Evolutionary conservation across 2,113 vertebrate species (phyloP), one percentile per base, ranked within the genome.

Genomic region (Aspidoscelis tigris): DNA sequence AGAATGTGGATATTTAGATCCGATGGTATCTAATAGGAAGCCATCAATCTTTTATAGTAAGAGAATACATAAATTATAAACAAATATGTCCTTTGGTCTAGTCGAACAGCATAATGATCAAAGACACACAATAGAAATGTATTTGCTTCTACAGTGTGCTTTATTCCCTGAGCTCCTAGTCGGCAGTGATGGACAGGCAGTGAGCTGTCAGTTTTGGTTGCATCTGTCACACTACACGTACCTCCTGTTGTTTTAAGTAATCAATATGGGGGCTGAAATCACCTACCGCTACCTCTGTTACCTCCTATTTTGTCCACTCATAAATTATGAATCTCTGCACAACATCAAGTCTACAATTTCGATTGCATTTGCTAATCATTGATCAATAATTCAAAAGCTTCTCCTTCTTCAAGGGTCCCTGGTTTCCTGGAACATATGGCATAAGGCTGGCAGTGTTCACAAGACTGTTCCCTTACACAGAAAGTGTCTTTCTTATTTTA

Each of bases 281-380:
- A 98, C 97, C 98, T 97, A 96, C 96, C 94, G 95, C 96, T 96
- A 95, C 97, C 96, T 97, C 96, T 94, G 96, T 96, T 96, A 96
- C 97, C 96, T 97, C 96, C 97, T 98, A 96, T 98, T 99, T 99
- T 99, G 98, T 99, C 97, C 96, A 95, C 92, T 97, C 96, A 97
- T 99, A 96, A 99, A 99, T 99, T 98, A 99, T 99, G 96, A 96
- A 99, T 97, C 89, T 90, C 94, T 90, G 94, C 97, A 96, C 95
- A 96, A 97, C 97, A 96, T 97, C 96, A 96, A 97, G 98, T 97
- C 95, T 97, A 98, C 97, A 97, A 98, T 98, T 99, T 98, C 97
- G 96, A 97, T 98, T 96, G 97, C 97, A 99, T 98, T 98, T 98
- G 97, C 96, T 98, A 98, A 99, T 98, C 97, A 97, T 95, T 98